Conservation (phyloP, 2,797 vertebrate species). For the Channa striata region DNA sequence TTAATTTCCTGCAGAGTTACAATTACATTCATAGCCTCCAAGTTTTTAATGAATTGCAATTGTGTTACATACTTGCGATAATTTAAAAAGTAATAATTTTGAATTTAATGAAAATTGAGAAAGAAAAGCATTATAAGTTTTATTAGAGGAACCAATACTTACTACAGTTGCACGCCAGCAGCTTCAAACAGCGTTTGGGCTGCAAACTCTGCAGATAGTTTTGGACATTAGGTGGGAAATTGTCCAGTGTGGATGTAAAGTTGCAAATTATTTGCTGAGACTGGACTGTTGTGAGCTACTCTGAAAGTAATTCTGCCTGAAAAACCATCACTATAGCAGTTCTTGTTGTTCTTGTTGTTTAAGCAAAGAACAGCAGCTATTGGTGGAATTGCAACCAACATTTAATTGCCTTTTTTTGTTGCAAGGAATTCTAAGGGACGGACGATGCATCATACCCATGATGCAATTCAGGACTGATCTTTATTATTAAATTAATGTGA, state of each 20-base stretch:
- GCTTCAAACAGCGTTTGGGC: background rate
- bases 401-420: background rate
- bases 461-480: background rate
- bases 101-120: no score
- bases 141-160: background rate
- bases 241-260: background rate
- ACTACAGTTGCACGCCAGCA: background rate
- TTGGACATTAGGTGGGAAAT: background rate
- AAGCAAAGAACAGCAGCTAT: background rate
- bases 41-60: constrained; percentile 12
- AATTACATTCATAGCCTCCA: background rate
- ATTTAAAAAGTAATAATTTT: background rate
- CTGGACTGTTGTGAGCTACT: background rate
- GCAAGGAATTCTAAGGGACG: background rate
- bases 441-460: background rate
- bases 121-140: background rate
- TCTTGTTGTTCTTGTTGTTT: background rate
- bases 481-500: background rate
- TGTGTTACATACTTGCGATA: background rate
- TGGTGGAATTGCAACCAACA: background rate
- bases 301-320: background rate
- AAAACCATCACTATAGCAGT: background rate
- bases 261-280: background rate
- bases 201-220: background rate
- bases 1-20: background rate